Conservation (phyloP, 2,888 invertebrate genomes). For the Parnassius orleans region DNA sequence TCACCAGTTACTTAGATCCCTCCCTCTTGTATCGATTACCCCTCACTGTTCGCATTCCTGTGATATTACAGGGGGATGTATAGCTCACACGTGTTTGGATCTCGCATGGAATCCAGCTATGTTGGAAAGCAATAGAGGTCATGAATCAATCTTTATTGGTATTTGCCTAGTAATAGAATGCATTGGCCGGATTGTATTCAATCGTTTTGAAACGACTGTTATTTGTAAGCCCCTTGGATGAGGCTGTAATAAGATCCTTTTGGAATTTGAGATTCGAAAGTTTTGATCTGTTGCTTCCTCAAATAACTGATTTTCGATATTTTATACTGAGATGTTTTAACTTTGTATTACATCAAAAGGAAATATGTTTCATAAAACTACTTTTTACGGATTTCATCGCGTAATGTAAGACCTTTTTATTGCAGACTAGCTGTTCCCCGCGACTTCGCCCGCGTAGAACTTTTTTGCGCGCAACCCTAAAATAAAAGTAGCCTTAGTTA, state of each 20-base stretch:
- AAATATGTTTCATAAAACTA: no score
- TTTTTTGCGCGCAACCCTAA: no score
- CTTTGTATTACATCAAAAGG: no score
- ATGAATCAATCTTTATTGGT: constrained; percentile 65
- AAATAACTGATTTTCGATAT: constrained; percentile 6
- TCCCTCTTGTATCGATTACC: not conserved
- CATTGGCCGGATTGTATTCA: constrained; percentile 22
- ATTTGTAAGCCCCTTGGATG: constrained; percentile 23
- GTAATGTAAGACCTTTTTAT: no score
- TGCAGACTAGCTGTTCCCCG: no score
- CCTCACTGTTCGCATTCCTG: not conserved
- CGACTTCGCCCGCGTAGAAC: no score
- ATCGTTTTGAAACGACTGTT: constrained; percentile 20
- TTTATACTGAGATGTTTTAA: constrained; percentile 5
- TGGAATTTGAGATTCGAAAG: constrained; percentile 20
- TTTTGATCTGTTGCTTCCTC: constrained; percentile 6
- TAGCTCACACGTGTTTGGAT: constrained; percentile 11
- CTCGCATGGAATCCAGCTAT: constrained; percentile 41
- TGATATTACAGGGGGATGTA: not conserved
- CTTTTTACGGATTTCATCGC: no score
- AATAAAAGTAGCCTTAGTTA: no score
- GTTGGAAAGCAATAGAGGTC: constrained; percentile 73
- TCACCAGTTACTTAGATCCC: constrained; percentile 14
- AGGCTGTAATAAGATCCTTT: constrained; percentile 16
- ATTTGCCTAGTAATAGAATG: constrained; percentile 26